phyloP scores from a whole-genome alignment of 2,888 invertebrate species.

The Thumatha senex region DNA sequence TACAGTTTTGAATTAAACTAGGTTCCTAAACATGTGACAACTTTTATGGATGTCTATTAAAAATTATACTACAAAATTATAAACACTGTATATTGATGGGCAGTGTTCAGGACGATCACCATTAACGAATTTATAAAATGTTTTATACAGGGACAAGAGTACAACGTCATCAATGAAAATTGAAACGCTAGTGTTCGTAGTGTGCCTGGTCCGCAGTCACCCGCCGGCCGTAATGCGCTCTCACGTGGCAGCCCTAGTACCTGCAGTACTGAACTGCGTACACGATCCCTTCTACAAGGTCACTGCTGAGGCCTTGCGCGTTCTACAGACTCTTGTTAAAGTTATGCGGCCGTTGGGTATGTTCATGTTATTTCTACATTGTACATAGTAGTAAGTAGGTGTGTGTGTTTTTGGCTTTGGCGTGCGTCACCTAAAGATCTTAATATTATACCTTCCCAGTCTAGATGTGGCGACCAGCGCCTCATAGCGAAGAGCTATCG shows the following conservation, averaged over 20 bases:
- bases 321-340: conserved; percentile 96
- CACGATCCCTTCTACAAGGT: conserved; percentile 99
- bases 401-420: too few relatives aligned
- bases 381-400: neutral
- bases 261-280: conserved; percentile 94
- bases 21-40: too few relatives aligned
- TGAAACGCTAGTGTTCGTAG: conserved; percentile 96
- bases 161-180: conserved; percentile 99
- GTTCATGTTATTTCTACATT: conserved; percentile 5
- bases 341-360: conserved; percentile 93
- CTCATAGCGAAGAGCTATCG: too few relatives aligned
- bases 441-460: too few relatives aligned
- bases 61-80: too few relatives aligned
- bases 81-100: too few relatives aligned
- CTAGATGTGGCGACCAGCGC: too few relatives aligned
- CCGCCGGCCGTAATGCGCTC: conserved; percentile 90
- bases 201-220: conserved; percentile 92
- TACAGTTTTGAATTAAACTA: too few relatives aligned
- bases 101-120: too few relatives aligned
- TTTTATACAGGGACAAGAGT: conserved; percentile 88
- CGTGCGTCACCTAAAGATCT: too few relatives aligned
- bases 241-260: conserved; percentile 90
- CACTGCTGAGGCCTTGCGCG: conserved; percentile 96
- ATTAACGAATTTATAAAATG: too few relatives aligned
- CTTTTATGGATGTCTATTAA: too few relatives aligned